Percentiles rank a stretch among this genome's conserved stretches.
Conservation (phyloP, 2,113 vertebrate genomes). For the rat (Rattus norvegicus) region DNA sequence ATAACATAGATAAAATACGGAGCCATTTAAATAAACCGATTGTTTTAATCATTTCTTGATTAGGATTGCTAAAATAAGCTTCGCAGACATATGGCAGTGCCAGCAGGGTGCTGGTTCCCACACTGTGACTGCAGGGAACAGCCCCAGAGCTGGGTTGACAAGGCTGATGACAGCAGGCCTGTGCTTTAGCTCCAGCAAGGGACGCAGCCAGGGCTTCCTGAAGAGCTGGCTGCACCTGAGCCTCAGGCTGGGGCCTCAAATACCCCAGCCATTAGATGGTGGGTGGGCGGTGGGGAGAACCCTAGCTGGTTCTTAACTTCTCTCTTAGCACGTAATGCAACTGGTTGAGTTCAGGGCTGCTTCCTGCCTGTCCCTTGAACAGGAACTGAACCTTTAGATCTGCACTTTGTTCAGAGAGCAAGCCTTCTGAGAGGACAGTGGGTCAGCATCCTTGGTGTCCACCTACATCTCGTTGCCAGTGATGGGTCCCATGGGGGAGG, state of each 20-base stretch:
- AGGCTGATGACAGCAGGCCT: no score
- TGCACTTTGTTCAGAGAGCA: no score
- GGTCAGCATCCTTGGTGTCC: not conserved
- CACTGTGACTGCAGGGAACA: not conserved
- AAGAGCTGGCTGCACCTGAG: not conserved
- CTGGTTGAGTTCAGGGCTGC: not conserved
- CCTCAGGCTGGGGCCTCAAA: not conserved
- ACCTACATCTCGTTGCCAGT: not conserved
- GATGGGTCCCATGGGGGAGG: no score
- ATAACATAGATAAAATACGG: conserved; percentile 63
- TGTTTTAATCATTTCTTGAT: conserved; percentile 59
- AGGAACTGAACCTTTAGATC: not conserved
- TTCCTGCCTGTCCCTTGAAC: not conserved
- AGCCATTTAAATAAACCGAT: conserved; percentile 36
- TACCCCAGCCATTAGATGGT: not conserved
- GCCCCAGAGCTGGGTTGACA: not conserved
- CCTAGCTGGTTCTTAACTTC: no score
- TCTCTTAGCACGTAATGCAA: not conserved
- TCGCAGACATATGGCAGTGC: not conserved
- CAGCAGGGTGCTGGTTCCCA: not conserved
- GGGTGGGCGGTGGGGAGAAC: no score
- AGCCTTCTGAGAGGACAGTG: not conserved
- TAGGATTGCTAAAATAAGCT: conserved; percentile 17
- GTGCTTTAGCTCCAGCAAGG: not conserved
- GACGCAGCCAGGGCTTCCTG: not conserved